phyloP scores from a whole-genome alignment of 2,888 invertebrate genomes.

The Ommatoiulus sabulosus region DNA sequence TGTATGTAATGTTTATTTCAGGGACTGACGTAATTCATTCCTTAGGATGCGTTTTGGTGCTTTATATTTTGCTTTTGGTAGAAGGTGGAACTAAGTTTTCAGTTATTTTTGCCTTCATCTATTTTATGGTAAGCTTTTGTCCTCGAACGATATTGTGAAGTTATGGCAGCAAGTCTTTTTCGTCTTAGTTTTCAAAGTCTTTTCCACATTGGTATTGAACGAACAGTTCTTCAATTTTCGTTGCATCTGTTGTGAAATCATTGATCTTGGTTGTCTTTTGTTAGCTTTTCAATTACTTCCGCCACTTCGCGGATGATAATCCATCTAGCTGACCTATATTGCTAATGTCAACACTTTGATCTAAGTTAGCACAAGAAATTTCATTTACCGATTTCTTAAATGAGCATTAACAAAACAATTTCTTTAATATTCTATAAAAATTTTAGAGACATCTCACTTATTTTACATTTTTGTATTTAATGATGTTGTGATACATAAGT shows the following conservation, averaged over 20 bases:
- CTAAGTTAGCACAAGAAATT: not conserved
- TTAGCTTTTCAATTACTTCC: not conserved
- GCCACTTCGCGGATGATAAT: not conserved
- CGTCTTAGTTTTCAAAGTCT: not conserved
- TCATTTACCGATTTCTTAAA: not conserved
- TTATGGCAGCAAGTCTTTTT: no score
- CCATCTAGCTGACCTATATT: not conserved
- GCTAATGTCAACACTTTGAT: not conserved
- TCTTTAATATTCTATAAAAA: no score
- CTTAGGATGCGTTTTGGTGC: constrained; percentile 77
- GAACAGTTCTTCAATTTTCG: not conserved
- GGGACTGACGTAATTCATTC: constrained; percentile 80
- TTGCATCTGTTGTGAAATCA: not conserved
- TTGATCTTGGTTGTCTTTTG: not conserved
- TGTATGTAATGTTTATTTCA: constrained; percentile 64
- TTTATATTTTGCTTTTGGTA: constrained; percentile 76
- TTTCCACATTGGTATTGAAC: not conserved
- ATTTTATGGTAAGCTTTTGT: constrained; percentile 75
- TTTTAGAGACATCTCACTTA: no score
- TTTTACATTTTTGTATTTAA: no score
- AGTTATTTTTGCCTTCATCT: constrained; percentile 79
- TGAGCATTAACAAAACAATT: no score
- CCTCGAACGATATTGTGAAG: not conserved
- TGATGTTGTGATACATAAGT: no score
- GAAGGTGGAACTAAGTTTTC: constrained; percentile 77